These are phyloP conservation scores for Prionace glauca DNA, from an alignment of 2,797 vertebrate genomes.

Conservation along the genomic window DNA sequence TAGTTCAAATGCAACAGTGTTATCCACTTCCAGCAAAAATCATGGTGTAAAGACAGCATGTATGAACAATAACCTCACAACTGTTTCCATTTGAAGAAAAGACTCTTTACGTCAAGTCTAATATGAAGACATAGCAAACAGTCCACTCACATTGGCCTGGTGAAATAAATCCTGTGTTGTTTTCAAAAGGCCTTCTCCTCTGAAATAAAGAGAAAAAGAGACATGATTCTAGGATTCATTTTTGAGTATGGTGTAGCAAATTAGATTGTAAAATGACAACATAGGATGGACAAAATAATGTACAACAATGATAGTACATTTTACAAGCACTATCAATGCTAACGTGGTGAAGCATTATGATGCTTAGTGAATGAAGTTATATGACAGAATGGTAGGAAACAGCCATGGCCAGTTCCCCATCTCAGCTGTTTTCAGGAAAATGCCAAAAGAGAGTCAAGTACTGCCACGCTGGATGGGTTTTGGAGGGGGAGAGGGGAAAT, in stretches of 20 bases:
- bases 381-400: background rate
- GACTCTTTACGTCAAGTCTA: background rate
- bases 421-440: background rate
- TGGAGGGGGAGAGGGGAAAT: background rate
- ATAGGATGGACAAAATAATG: background rate
- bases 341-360: background rate
- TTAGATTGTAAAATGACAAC: background rate
- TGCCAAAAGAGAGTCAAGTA: background rate
- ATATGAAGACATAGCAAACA: background rate
- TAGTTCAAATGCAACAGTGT: background rate
- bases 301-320: background rate
- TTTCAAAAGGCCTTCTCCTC: conserved; percentile 92
- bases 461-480: background rate
- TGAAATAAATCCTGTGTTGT: conserved; percentile 93
- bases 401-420: background rate
- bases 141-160: conserved; percentile 78
- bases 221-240: background rate
- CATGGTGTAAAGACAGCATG: background rate
- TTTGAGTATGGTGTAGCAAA: background rate
- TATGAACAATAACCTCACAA: background rate
- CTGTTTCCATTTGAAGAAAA: background rate
- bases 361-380: background rate
- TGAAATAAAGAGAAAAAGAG: conserved; percentile 50
- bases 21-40: background rate
- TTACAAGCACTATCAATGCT: too few relatives aligned